These are phyloP conservation scores for Glaucomys volans DNA, from an alignment of 2,113 vertebrate species.

Conservation along the genomic window DNA sequence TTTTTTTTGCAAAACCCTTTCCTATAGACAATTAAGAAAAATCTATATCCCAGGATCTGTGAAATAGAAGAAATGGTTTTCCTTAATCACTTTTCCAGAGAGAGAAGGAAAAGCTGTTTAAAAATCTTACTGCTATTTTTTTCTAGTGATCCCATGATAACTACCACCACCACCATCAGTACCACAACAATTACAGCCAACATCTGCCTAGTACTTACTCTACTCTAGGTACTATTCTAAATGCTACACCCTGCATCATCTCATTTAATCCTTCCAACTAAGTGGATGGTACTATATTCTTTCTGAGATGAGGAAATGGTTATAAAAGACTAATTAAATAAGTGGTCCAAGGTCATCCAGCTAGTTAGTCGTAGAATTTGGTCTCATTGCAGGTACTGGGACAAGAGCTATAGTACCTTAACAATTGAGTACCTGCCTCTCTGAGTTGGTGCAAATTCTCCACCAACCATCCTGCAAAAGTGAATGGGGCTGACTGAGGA, in stretches of 20 bases:
- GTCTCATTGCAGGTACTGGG: not conserved
- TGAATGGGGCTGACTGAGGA: not conserved
- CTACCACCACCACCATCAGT: too few relatives aligned
- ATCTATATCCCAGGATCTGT: not conserved
- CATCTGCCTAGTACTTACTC: not conserved
- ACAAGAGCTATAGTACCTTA: not conserved
- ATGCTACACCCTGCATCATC: not conserved
- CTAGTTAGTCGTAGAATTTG: not conserved
- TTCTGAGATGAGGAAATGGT: not conserved
- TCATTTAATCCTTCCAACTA: not conserved
- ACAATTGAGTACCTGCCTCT: not conserved
- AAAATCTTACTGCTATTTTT: not conserved
- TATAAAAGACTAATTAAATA: not conserved
- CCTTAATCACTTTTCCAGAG: not conserved
- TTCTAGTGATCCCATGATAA: not conserved
- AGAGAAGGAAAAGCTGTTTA: not conserved
- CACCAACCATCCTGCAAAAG: not conserved
- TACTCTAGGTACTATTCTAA: not conserved
- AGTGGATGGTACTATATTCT: not conserved
- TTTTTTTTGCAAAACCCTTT: slow-evolving; percentile 11
- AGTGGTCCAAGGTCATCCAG: not conserved
- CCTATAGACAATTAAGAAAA: not conserved
- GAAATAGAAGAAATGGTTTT: not conserved
- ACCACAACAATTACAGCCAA: accelerated
- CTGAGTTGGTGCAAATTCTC: not conserved